Evolutionary conservation across 2,113 vertebrate genomes (phyloP).

Genomic region (Chaenocephalus aceratus): DNA sequence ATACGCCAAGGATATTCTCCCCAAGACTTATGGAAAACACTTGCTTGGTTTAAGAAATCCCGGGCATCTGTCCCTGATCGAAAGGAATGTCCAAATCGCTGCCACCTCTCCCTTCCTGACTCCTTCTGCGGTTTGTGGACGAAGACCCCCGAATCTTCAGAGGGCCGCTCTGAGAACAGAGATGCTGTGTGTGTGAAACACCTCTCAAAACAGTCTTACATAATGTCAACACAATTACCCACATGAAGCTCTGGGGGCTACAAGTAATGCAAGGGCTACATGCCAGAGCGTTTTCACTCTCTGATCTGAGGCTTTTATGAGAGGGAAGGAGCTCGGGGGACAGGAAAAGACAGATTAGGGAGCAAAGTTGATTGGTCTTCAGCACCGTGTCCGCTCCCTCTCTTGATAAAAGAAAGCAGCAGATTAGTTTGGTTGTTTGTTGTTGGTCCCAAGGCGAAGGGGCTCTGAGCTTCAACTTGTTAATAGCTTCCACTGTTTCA

Average conservation of each 20-base stretch:
- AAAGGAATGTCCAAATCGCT: constrained; percentile 48
- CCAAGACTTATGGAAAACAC: neutral
- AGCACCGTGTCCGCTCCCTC: constrained; percentile 22
- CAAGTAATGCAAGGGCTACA: constrained; percentile 65
- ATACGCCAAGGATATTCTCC: constrained; percentile 11
- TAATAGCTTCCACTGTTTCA: constrained; percentile 36
- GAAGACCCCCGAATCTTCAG: constrained; percentile 36
- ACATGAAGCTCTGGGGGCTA: constrained; percentile 66
- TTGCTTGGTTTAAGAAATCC: constrained; percentile 23
- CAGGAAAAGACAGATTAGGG: constrained; percentile 67
- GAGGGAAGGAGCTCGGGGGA: neutral
- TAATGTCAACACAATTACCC: constrained; percentile 75
- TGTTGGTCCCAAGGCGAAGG: neutral
- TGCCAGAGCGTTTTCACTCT: constrained; percentile 50
- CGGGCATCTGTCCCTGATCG: constrained; percentile 44
- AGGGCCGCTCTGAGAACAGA: constrained; percentile 63
- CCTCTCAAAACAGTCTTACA: constrained; percentile 65
- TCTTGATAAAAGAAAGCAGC: constrained; percentile 47
- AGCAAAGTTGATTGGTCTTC: constrained; percentile 49
- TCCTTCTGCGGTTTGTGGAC: constrained; percentile 50
- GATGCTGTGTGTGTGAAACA: constrained; percentile 64
- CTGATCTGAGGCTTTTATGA: constrained; percentile 50
- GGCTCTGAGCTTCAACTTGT: constrained; percentile 7
- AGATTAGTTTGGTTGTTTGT: constrained; percentile 48
- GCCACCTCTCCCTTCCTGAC: constrained; percentile 41